Percentiles rank a stretch among this genome's conserved stretches.
phyloP scores from a whole-genome alignment of 2,113 vertebrate genomes.

The Oreotrochilus melanogaster region DNA sequence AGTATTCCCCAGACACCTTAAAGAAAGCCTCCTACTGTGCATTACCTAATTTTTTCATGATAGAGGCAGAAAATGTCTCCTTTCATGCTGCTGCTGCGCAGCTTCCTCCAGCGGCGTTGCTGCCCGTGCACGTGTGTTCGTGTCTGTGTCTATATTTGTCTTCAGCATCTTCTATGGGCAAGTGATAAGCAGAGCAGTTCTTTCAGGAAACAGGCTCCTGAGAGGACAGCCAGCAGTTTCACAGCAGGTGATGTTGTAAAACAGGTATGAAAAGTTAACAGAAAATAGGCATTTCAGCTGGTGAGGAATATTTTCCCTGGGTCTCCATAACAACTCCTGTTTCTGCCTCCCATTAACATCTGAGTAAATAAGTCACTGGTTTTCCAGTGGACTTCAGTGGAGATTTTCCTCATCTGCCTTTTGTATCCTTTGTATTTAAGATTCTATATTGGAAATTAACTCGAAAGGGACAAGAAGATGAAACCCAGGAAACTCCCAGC shows the following conservation, averaged over 20 bases:
- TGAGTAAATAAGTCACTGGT: not conserved
- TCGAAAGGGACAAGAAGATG: not conserved
- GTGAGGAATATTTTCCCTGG: not conserved
- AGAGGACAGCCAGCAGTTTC: not conserved
- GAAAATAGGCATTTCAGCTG: not conserved
- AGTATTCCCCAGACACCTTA: not conserved
- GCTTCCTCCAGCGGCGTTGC: rapidly evolving
- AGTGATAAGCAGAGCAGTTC: not conserved
- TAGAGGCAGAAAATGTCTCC: not conserved
- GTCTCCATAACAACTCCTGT: not conserved
- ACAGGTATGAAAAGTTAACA: not conserved
- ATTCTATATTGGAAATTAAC: not conserved
- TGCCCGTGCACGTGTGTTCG: rapidly evolving
- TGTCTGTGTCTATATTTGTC: not conserved
- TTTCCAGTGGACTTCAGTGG: not conserved
- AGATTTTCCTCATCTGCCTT: not conserved
- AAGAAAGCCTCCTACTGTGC: not conserved
- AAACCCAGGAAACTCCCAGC: not conserved
- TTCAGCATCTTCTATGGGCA: not conserved
- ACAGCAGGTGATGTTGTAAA: not conserved
- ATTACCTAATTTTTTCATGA: not conserved
- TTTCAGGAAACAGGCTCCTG: not conserved
- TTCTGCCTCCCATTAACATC: not conserved
- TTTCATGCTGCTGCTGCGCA: not conserved
- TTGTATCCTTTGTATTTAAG: not conserved